Conservation (phyloP, 2,888 invertebrate genomes). For the Caenorhabditis becei region DNA sequence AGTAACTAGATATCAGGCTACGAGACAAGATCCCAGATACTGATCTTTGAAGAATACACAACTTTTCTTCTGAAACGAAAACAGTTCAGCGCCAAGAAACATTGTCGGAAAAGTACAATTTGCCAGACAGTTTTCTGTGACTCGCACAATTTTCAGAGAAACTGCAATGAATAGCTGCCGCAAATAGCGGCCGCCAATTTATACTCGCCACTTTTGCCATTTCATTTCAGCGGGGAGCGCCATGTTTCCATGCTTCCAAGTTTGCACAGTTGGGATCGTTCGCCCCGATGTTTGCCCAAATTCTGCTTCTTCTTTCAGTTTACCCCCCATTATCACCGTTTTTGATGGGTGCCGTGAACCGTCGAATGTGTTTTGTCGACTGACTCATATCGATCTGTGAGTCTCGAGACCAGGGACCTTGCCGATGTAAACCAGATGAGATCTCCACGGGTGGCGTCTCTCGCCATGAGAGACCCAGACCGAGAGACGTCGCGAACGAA, state of each 20-base stretch:
- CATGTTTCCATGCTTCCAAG: slow-evolving; percentile 19
- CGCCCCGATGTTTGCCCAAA: slow-evolving; percentile 20
- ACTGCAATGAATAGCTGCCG: background rate
- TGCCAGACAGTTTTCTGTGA: no score
- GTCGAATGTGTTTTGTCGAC: background rate
- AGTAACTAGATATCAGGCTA: no score
- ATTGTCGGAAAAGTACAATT: slow-evolving; percentile 2
- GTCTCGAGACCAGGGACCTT: slow-evolving; percentile 5
- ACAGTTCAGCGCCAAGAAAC: background rate
- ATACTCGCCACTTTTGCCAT: slow-evolving; percentile 21
- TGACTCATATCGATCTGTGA: slow-evolving; percentile 26
- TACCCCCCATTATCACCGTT: slow-evolving; percentile 23
- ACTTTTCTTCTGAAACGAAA: background rate
- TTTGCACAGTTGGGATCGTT: slow-evolving; percentile 58
- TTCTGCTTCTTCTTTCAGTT: slow-evolving; percentile 8
- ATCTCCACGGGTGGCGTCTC: slow-evolving; percentile 10
- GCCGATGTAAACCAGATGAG: slow-evolving; percentile 48
- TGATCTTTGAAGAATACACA: background rate
- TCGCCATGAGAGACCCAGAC: slow-evolving; percentile 28
- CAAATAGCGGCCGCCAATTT: slow-evolving; percentile 37
- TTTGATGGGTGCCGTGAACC: slow-evolving; percentile 45
- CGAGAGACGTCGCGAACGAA: slow-evolving; percentile 33
- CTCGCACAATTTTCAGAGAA: background rate
- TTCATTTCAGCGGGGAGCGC: slow-evolving; percentile 23
- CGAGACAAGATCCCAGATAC: no score